A percentile compares a stretch with the other conserved stretches of the same genome.
Evolutionary conservation across 2,797 vertebrate genomes (phyloP).

Genomic region (Halcyon chelicuti): DNA sequence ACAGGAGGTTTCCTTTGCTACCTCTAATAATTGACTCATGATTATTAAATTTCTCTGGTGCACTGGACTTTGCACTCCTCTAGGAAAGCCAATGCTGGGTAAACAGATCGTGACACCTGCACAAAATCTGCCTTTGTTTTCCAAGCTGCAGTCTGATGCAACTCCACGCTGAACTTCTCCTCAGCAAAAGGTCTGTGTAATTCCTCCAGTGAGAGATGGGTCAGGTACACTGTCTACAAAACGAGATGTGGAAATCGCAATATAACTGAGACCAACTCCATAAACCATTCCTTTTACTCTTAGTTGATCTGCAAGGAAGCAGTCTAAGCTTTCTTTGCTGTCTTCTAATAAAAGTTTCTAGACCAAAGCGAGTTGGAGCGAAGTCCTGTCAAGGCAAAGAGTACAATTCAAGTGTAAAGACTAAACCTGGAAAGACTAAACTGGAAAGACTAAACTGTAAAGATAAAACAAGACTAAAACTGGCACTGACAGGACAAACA

Average conservation of each 20-base stretch:
- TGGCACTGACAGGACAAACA: background rate
- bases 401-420: background rate
- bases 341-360: background rate
- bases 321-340: background rate
- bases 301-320: background rate
- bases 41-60: background rate
- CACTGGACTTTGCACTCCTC: background rate
- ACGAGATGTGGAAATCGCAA: background rate
- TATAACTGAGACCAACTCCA: background rate
- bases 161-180: background rate
- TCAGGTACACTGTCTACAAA: background rate
- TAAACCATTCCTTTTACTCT: background rate
- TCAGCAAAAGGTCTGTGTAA: background rate
- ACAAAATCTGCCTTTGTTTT: background rate
- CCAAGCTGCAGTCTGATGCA: background rate
- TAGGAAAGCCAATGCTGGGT: background rate
- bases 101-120: background rate
- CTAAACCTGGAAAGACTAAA: too few species aligned
- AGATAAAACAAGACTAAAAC: too few species aligned
- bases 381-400: background rate
- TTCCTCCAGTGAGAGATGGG: background rate
- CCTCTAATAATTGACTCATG: background rate
- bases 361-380: background rate
- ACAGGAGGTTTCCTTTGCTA: background rate
- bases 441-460: too few species aligned